phyloP scores from a whole-genome alignment of 2,797 vertebrate genomes.

The Ambastaia sidthimunki region DNA sequence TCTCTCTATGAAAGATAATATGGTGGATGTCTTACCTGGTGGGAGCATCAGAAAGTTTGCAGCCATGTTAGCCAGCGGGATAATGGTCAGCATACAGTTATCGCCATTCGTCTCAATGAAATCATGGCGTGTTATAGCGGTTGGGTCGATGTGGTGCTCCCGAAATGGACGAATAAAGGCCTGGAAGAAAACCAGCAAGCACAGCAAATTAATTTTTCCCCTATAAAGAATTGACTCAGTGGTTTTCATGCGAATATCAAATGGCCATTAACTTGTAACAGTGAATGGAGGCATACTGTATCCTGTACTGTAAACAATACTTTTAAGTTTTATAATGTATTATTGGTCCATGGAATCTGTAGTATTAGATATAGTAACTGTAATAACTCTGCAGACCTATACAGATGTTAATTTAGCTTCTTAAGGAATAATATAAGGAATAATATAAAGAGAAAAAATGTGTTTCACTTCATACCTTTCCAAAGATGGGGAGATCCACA shows the following conservation, averaged over 20 bases:
- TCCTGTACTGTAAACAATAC: too few species aligned
- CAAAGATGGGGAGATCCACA: constrained; percentile 92
- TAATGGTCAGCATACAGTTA: constrained; percentile 94
- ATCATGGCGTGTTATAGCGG: constrained; percentile 97
- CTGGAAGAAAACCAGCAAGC: constrained; percentile 67
- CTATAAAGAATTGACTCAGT: background rate
- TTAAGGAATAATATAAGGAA: too few species aligned
- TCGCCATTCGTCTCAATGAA: constrained; percentile 99
- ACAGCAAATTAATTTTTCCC: background rate
- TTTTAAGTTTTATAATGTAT: too few species aligned
- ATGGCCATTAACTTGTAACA: too few species aligned
- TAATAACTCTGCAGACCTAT: too few species aligned
- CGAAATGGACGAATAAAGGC: constrained; percentile 97
- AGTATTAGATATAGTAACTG: too few species aligned
- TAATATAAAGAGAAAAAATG: background rate
- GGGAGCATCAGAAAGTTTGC: constrained; percentile 89
- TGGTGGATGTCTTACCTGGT: constrained; percentile 78
- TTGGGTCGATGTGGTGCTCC: constrained; percentile 98
- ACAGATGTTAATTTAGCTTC: too few species aligned
- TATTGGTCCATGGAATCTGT: too few species aligned
- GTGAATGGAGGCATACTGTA: too few species aligned
- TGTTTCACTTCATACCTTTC: constrained; percentile 81
- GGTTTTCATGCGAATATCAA: constrained; percentile 3
- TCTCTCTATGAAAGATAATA: background rate
- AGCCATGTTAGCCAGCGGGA: constrained; percentile 92